Evolutionary conservation across 2,888 invertebrate species (phyloP).

Genomic region (Philhelius pedissequus): DNA sequence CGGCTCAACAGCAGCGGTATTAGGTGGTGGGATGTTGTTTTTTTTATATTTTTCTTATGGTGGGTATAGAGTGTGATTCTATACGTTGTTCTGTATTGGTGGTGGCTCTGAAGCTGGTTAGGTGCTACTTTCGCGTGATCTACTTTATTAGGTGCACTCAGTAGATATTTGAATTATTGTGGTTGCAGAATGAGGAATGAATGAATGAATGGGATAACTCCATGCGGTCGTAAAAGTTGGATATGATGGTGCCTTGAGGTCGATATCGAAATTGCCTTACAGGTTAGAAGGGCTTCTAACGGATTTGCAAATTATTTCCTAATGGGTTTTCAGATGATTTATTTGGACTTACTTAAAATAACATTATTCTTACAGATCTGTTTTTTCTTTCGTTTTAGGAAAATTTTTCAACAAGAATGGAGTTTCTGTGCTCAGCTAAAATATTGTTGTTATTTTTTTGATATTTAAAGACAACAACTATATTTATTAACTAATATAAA

Average conservation of each 20-base stretch:
- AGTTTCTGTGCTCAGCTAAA: background rate
- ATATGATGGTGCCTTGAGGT: background rate
- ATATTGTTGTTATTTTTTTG: background rate
- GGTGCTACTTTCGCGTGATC: constrained; percentile 41
- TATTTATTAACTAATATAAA: background rate
- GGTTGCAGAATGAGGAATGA: background rate
- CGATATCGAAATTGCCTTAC: constrained; percentile 10
- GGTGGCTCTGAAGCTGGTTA: background rate
- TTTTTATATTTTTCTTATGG: no score
- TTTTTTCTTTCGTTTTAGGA: no score
- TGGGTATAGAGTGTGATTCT: background rate
- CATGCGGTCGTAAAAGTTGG: background rate
- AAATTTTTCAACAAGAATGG: background rate
- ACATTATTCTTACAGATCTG: no score
- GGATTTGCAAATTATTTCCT: background rate
- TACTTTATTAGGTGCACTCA: constrained; percentile 29
- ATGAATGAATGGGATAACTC: constrained; percentile 6
- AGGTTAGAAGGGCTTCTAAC: constrained; percentile 50
- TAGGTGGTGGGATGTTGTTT: constrained; percentile 18
- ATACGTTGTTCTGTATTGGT: background rate
- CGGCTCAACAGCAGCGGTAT: background rate
- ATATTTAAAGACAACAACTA: no score
- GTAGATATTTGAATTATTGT: background rate
- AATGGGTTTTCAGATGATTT: background rate
- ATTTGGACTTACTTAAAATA: background rate